Conservation (phyloP, 2,113 vertebrate genomes). For the Melospiza georgiana region DNA sequence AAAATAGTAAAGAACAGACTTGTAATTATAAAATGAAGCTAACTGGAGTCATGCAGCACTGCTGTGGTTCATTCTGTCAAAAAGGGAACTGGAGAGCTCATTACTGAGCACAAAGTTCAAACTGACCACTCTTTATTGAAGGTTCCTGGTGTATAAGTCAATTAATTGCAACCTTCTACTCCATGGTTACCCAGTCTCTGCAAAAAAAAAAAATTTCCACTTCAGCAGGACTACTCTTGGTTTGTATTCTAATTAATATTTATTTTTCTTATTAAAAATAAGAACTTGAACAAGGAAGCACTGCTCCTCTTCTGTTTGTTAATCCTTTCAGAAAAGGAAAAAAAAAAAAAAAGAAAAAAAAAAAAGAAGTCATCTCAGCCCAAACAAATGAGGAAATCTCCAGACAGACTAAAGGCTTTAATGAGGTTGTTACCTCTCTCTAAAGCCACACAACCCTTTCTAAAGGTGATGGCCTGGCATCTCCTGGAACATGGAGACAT, state of each 20-base stretch:
- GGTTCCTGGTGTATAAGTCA: neutral
- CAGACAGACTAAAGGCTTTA: constrained; percentile 12
- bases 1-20: constrained; percentile 37
- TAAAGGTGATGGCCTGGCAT: neutral
- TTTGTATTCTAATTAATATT: constrained; percentile 39
- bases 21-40: constrained; percentile 34
- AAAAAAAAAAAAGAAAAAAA: neutral
- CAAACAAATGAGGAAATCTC: constrained; percentile 40
- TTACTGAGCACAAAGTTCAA: constrained; percentile 43
- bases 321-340: neutral
- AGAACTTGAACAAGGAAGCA: neutral
- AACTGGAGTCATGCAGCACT: neutral
- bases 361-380: neutral
- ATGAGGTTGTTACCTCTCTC: constrained; percentile 16
- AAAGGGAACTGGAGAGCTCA: neutral
- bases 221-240: neutral
- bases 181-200: neutral
- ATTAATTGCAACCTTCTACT: constrained; percentile 21
- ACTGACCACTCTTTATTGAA: neutral
- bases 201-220: neutral
- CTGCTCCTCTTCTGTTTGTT: neutral
- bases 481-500: neutral
- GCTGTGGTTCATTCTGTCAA: neutral
- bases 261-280: constrained; percentile 42
- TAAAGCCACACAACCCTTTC: neutral